Base-by-base conservation (phyloP, 2,113 vertebrate species). In the Procavia capensis region DNA sequence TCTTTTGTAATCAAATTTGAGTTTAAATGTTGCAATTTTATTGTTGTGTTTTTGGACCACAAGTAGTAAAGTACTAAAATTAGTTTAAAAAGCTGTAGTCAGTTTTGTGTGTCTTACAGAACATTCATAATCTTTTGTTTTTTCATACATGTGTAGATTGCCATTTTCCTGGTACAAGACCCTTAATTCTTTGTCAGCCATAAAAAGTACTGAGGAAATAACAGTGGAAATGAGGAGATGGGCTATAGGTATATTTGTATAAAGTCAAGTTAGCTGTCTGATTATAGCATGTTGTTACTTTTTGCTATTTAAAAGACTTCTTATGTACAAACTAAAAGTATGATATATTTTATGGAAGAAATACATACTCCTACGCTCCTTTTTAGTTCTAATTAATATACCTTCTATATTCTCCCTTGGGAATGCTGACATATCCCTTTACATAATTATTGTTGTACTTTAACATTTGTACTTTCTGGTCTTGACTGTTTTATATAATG, bases 1-100 rank as follows among this genome's bases (percentile, higher is more conserved):
- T 92, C 83, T 74, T 95, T 87, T 82, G 17, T 66, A 92, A 45
- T 94, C 74, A 91, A 95, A 96, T 79, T n/a, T 86, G 68, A 54
- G 24, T 95, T 94, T 96, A 82, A 85, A 88, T 39, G 66, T 76
- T 92, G 50, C 43, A 95, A 9, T 78, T 90, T 13, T 25, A 90
- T 68, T 29, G 45, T 41, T 82, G 39, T 75, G 68, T 66, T 76
- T 88, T 87, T 87, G 19, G 93, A 85, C n/a, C n/a, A 91, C 61
- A 19, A 82, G 2, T 90, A 84, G 75, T 95, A 85, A 93, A 95
- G 8, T 45, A 85, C 84, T 80, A 64, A 41, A 64, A 41, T 41
- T 88, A 68, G 59, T 95, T 85, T 61, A 85, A 81, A 54, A 96
- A 86, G 41, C 66, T 92, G 24, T 68, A 66, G 20, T 92, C 14